Evolutionary conservation across 2,888 invertebrate species (phyloP), one percentile per base, ranked within the genome.

Genomic region (Sarcophaga caerulescens): DNA sequence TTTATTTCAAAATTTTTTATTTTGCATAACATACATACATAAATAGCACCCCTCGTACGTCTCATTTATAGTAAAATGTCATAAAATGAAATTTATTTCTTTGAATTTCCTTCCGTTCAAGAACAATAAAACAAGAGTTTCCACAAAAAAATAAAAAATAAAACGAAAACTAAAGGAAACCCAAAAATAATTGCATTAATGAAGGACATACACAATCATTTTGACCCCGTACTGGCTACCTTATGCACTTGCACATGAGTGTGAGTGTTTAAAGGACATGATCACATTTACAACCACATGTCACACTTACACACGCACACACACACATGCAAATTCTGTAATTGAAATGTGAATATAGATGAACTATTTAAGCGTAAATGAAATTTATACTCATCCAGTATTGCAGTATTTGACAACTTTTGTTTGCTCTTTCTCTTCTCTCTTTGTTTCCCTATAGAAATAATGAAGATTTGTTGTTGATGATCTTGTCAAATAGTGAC

Each of bases 321-420:
- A 14, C 17, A 12, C 14, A 52, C 17, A 52, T 17, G 12, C 17
- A 17, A 14, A 52, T 17, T 52, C 5, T 52, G 14, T 14, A 69
- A 81, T n/a, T 70, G 63, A 75, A 57, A 63, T 63, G 75, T 81
- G 62, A 69, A 81, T 75, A 75, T 75, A 81, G 57, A 75, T 81
- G 59, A 35, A 75, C 35, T 70, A 70, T 75, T 81, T 75, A 75
- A 69, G 44, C 52, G 19, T 57, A 73, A 73, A 75, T 63, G 63
- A 57, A 21, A 14, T 68, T 5, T 52, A 52, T 52, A 17, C 52
- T 17, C 52, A 52, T 52, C 52, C 52, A 14, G 14, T 14, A 14
- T 4, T 14, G 17, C 1, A 52, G 12, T 52, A 17, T 52, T 52
- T 52, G 52, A 52, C 52, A 52, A 14, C 17, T 47, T 25, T 73